A percentile compares a stretch with the other conserved stretches of the same genome.
These are phyloP conservation scores for Pelagia noctiluca DNA, from an alignment of 30 jellyfish, hydroid and myxozoan genomes.

Conservation along the genomic window DNA sequence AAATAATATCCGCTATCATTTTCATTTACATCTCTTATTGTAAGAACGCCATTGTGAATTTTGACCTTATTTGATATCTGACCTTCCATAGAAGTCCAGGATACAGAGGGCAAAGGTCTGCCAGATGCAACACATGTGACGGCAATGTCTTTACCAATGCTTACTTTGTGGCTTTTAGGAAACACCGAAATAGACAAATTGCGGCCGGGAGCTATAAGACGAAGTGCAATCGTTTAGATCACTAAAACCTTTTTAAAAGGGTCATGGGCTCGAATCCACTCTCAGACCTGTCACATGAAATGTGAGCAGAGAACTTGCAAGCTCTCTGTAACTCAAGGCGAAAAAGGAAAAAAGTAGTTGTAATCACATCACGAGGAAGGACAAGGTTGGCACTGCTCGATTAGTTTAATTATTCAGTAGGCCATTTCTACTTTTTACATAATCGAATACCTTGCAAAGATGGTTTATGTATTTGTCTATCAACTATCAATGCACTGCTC, in stretches of 20 bases:
- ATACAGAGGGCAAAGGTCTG: conserved; percentile 19
- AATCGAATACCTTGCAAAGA: neutral
- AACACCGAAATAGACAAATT: conserved; percentile 60
- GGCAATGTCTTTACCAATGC: conserved; percentile 47
- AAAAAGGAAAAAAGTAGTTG: neutral
- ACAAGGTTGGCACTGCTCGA: neutral
- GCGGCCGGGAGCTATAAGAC: conserved; percentile 41
- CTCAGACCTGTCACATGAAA: no score
- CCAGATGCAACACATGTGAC: conserved; percentile 79
- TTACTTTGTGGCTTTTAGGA: conserved; percentile 30
- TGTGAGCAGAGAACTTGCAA: neutral
- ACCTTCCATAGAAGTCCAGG: conserved; percentile 63
- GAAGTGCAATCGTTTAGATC: no score
- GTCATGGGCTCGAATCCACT: no score
- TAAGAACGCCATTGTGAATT: conserved; percentile 65
- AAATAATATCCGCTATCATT: conserved; percentile 71
- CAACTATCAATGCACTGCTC: neutral
- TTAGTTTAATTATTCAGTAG: neutral
- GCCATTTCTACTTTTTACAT: neutral
- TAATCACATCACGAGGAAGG: neutral
- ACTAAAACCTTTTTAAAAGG: no score
- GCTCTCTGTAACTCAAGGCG: neutral
- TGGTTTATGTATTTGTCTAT: neutral
- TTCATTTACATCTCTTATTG: conserved; percentile 32
- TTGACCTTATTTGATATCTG: conserved; percentile 30